phyloP scores from a whole-genome alignment of 2,113 vertebrate genomes.

The Nothobranchius kuhntae region DNA sequence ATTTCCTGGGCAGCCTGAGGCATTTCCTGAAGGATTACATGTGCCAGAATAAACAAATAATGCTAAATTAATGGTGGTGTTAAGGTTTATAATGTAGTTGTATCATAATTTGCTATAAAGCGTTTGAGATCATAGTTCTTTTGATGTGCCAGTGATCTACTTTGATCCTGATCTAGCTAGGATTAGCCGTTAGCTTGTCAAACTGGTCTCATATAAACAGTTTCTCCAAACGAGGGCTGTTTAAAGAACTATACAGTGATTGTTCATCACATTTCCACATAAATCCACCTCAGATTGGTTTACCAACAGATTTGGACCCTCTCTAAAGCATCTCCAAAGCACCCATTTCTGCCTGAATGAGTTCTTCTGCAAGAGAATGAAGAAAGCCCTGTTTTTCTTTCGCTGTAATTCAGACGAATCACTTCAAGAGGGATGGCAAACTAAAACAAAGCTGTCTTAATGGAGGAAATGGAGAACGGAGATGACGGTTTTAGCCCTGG shows the following conservation, averaged over 20 bases:
- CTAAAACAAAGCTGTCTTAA: conserved; percentile 29
- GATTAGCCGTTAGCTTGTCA: too few species aligned
- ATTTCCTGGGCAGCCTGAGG: too few species aligned
- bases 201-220: too few species aligned
- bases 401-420: conserved; percentile 4
- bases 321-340: background rate
- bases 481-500: conserved; percentile 41
- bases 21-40: too few species aligned
- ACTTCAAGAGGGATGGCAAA: conserved; percentile 18
- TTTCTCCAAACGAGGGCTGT: background rate
- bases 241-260: background rate
- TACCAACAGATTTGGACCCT: conserved; percentile 5
- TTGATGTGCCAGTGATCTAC: too few species aligned
- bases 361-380: background rate
- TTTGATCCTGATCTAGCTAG: too few species aligned
- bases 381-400: conserved; percentile 33
- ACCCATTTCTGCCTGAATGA: background rate
- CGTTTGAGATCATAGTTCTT: too few species aligned
- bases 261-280: background rate
- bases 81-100: too few species aligned
- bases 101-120: too few species aligned
- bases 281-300: background rate
- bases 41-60: too few species aligned
- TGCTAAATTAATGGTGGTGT: too few species aligned
- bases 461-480: conserved; percentile 22